Percentiles rank a stretch among this genome's conserved stretches.
These are phyloP conservation scores for Platalea minor DNA, from an alignment of 2,797 vertebrate species.

Conservation along the genomic window DNA sequence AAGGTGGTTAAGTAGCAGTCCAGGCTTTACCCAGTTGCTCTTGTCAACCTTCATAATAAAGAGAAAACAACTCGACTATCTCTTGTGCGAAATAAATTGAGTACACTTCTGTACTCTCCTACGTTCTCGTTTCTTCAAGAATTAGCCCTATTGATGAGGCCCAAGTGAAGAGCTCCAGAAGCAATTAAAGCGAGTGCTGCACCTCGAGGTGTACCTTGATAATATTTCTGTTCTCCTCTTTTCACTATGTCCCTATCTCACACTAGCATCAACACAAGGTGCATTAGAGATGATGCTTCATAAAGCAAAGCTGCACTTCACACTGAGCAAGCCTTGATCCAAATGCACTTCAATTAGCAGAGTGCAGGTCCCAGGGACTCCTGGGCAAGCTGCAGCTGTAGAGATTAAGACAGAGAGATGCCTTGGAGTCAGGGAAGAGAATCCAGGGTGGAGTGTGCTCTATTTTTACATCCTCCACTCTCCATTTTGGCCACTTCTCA, in stretches of 20 bases:
- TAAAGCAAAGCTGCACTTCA: slow-evolving; percentile 15
- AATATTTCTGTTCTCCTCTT: slow-evolving; percentile 19
- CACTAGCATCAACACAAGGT: neutral
- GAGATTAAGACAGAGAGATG: slow-evolving; percentile 10
- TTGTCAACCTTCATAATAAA: slow-evolving; percentile 43
- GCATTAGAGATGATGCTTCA: slow-evolving; percentile 7
- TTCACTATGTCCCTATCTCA: neutral
- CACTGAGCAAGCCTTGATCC: slow-evolving; percentile 30
- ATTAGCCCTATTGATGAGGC: slow-evolving; percentile 56
- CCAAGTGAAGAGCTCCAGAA: slow-evolving; percentile 55
- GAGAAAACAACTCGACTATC: slow-evolving; percentile 45
- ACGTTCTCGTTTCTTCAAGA: slow-evolving; percentile 30
- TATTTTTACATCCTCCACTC: neutral
- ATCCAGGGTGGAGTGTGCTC: neutral
- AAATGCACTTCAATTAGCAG: slow-evolving; percentile 49
- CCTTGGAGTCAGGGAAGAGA: neutral
- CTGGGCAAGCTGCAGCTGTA: slow-evolving; percentile 21
- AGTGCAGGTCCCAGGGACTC: slow-evolving; percentile 23
- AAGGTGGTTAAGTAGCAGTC: neutral
- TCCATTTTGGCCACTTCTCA: neutral
- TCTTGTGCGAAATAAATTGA: slow-evolving; percentile 50
- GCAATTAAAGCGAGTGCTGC: slow-evolving; percentile 64
- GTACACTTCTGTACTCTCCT: slow-evolving; percentile 37
- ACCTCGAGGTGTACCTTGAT: neutral
- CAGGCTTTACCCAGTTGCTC: slow-evolving; percentile 3